Conservation (phyloP, 2,113 vertebrate genomes). For the Pluvialis apricaria region DNA sequence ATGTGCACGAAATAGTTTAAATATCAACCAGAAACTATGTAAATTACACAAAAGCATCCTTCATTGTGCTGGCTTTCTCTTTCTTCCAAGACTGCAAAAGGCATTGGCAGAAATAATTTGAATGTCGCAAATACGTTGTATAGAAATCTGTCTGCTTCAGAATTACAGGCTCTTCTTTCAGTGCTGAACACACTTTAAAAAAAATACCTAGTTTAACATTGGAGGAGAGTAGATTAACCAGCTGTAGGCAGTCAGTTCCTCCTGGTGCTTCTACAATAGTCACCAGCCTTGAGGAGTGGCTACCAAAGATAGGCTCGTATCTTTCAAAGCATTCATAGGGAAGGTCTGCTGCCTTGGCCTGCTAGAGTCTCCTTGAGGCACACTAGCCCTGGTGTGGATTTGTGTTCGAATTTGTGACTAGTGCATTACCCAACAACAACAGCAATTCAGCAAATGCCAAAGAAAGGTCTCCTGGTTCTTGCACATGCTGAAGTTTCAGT, state of each 20-base stretch:
- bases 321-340: background rate
- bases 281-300: background rate
- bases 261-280: background rate
- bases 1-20: constrained; percentile 51
- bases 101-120: constrained; percentile 17
- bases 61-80: constrained; percentile 28
- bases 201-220: background rate
- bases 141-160: constrained; percentile 7
- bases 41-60: constrained; percentile 40
- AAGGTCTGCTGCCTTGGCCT: background rate
- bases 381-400: background rate
- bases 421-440: background rate
- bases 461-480: background rate
- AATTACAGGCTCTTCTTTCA: constrained; percentile 3
- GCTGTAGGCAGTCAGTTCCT: background rate
- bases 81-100: background rate
- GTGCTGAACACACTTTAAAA: background rate
- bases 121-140: background rate
- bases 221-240: background rate
- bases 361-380: background rate
- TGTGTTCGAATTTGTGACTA: background rate
- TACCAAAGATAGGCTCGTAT: background rate
- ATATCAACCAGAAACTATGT: constrained; percentile 38
- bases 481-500: background rate
- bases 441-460: background rate